These are phyloP conservation scores for Lanius ludovicianus DNA, from an alignment of 2,113 vertebrate species.

Conservation along the genomic window DNA sequence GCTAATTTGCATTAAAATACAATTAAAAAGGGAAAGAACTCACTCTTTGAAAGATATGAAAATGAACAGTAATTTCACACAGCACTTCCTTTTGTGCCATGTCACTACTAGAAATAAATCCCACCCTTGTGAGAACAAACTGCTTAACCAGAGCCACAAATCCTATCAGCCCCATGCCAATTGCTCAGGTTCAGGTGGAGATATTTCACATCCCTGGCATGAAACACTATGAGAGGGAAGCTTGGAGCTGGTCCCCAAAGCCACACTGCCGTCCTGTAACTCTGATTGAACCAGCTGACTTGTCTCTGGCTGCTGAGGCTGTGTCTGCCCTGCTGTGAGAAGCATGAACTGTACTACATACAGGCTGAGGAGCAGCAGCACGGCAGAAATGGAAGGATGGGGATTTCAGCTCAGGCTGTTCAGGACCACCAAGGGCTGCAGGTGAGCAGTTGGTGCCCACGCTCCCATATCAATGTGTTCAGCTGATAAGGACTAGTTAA, in stretches of 20 bases:
- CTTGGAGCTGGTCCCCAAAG: not conserved
- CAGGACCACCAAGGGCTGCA: not conserved
- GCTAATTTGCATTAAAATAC: not conserved
- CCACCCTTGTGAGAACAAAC: not conserved
- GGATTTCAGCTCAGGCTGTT: not conserved
- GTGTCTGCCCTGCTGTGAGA: not conserved
- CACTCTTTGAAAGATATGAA: not conserved
- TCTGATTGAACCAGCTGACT: not conserved
- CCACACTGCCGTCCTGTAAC: not conserved
- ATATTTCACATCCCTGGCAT: not conserved
- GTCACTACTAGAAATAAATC: not conserved
- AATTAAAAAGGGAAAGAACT: not conserved
- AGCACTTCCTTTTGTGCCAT: not conserved
- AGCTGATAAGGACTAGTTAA: not conserved
- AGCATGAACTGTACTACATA: fast-evolving
- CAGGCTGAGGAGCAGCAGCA: not conserved
- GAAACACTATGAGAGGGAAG: not conserved
- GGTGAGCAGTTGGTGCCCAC: not conserved
- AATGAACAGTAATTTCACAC: not conserved
- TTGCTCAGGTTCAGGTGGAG: not conserved
- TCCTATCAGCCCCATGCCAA: not conserved
- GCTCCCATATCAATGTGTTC: not conserved
- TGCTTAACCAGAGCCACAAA: not conserved
- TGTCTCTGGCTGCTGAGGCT: not conserved
- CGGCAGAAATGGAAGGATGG: not conserved